A percentile compares a stretch with the other conserved stretches of the same genome.
Conservation (phyloP, 2,113 vertebrate genomes). For the Dasyurus viverrinus region DNA sequence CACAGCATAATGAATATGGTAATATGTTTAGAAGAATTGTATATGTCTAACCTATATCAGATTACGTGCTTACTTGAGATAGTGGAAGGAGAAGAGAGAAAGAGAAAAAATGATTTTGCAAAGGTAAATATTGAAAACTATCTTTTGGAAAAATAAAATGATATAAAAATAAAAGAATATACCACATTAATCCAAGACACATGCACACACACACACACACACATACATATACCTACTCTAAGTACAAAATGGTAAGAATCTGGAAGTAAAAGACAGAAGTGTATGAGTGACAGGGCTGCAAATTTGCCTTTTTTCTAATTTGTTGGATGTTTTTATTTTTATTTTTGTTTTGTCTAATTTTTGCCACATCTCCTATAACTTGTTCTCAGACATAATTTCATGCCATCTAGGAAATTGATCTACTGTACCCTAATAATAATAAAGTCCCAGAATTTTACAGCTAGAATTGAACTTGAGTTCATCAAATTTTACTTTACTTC, state of each 20-base stretch:
- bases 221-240: neutral
- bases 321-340: no score
- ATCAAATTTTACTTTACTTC: neutral
- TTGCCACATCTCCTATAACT: neutral
- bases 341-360: no score
- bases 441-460: fast-evolving
- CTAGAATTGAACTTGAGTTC: neutral
- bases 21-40: no score
- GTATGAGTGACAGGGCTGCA: neutral
- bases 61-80: no score
- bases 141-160: no score
- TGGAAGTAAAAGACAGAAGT: neutral
- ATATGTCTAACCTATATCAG: no score
- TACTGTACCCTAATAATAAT: neutral
- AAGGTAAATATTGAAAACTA: no score
- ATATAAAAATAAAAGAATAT: no score
- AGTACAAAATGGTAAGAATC: neutral
- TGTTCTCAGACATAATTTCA: neutral
- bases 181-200: neutral
- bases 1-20: no score
- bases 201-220: no score
- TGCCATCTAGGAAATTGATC: neutral
- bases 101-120: no score
- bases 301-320: neutral
- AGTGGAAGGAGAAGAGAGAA: no score